Conservation (phyloP, 1,140 invertebrate species). For the Aricia agestis region DNA sequence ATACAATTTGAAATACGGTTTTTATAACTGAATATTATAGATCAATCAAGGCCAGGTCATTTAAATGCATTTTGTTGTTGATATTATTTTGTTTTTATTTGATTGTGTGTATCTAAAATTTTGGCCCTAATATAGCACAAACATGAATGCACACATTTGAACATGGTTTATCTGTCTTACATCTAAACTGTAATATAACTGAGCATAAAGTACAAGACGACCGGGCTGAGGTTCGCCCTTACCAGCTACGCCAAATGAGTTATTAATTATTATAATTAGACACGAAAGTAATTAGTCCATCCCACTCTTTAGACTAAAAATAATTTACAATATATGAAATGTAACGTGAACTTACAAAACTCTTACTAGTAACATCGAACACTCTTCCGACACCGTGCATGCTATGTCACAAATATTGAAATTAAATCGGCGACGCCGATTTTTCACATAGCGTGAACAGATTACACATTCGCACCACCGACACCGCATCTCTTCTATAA, state of each 20-base stretch:
- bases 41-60: not conserved
- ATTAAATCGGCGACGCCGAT: not conserved
- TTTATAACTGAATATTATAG: not conserved
- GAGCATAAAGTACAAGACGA: conserved; percentile 64
- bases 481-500: not conserved
- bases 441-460: conserved; percentile 16
- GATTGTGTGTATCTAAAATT: not conserved
- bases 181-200: conserved; percentile 61
- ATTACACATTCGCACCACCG: not conserved
- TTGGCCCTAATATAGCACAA: conserved; percentile 8
- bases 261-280: conserved; percentile 29
- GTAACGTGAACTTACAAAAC: conserved; percentile 58
- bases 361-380: conserved; percentile 42
- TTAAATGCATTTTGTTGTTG: conserved; percentile 5
- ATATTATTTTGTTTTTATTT: not conserved
- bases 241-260: conserved; percentile 40
- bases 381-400: conserved; percentile 26
- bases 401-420: not conserved
- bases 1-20: not conserved
- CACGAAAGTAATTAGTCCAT: conserved; percentile 29
- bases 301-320: conserved; percentile 51
- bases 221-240: conserved; percentile 37
- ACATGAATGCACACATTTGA: conserved; percentile 16
- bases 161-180: conserved; percentile 26
- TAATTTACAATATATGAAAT: conserved; percentile 63